A percentile compares a stretch with the other conserved stretches of the same genome.
These are phyloP conservation scores for Mionectes olivaceus DNA, from an alignment of 2,797 vertebrate species.

Conservation along the genomic window DNA sequence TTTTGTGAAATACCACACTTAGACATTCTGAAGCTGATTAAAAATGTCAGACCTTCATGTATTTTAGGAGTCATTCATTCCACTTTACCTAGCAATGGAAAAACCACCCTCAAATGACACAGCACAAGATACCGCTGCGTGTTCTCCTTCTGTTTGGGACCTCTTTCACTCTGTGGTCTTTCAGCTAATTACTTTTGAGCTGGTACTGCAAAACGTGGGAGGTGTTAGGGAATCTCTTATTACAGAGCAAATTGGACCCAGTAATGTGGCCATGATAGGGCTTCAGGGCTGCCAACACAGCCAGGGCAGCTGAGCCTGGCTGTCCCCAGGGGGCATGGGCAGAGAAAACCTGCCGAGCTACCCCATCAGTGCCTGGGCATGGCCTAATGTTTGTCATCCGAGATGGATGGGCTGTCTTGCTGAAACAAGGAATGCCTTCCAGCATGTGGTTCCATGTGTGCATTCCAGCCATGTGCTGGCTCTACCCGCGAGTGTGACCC, in stretches of 20 bases:
- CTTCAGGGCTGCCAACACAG: not conserved
- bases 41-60: not conserved
- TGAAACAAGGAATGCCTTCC: not conserved
- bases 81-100: not conserved
- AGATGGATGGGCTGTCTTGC: not conserved
- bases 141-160: not conserved
- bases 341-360: not conserved
- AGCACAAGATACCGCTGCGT: not conserved
- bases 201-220: not conserved
- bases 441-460: not conserved
- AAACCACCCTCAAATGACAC: not conserved
- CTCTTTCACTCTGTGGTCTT: not conserved
- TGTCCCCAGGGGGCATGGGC: rapidly evolving
- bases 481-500: not conserved
- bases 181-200: not conserved
- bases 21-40: not conserved
- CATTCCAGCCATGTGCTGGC: rapidly evolving
- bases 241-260: not conserved
- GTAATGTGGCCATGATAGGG: not conserved
- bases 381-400: rapidly evolving
- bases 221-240: not conserved
- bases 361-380: rapidly evolving
- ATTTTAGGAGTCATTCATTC: not conserved
- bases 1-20: not conserved
- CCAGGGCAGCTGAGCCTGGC: not conserved